A percentile compares a stretch with the other conserved stretches of the same genome.
These are phyloP conservation scores for Lepus americanus DNA, from an alignment of 2,113 vertebrate species.

Conservation along the genomic window DNA sequence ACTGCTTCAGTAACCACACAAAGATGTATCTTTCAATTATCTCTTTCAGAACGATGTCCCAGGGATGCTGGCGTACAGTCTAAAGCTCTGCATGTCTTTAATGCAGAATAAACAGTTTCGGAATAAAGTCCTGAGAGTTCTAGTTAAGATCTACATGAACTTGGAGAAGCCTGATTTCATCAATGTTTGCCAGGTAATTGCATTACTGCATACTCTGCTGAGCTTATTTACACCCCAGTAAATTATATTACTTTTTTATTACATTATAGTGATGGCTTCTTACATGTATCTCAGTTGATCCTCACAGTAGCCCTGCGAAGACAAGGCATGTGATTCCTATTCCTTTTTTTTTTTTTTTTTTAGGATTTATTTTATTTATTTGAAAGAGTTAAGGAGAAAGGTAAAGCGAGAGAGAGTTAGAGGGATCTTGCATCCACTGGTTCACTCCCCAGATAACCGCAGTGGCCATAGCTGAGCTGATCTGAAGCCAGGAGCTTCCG, in stretches of 20 bases:
- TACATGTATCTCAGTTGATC: neutral
- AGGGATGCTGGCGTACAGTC: constrained; percentile 98
- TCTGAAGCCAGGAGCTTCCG: too few species aligned
- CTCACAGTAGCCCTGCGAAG: constrained; percentile 1
- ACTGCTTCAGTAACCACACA: constrained; percentile 21
- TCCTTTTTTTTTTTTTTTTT: neutral
- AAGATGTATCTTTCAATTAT: constrained; percentile 63
- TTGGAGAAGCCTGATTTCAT: constrained; percentile 99
- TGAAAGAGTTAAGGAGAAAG: too few species aligned
- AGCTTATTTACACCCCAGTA: neutral
- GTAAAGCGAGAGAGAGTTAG: too few species aligned
- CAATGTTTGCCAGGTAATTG: constrained; percentile 97
- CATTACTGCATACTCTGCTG: neutral
- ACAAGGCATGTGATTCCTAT: neutral
- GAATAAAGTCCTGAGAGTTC: constrained; percentile 96
- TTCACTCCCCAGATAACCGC: too few species aligned
- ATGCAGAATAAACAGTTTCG: constrained; percentile 99
- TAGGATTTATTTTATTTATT: too few species aligned
- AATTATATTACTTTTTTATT: neutral
- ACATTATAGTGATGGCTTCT: neutral
- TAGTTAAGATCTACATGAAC: constrained; percentile 99
- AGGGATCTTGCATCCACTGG: too few species aligned
- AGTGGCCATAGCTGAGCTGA: too few species aligned
- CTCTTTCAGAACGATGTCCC: constrained; percentile 95
- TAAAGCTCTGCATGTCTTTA: constrained; percentile 99